Conservation (phyloP, 2,113 vertebrate species). For the Athene cunicularia region DNA sequence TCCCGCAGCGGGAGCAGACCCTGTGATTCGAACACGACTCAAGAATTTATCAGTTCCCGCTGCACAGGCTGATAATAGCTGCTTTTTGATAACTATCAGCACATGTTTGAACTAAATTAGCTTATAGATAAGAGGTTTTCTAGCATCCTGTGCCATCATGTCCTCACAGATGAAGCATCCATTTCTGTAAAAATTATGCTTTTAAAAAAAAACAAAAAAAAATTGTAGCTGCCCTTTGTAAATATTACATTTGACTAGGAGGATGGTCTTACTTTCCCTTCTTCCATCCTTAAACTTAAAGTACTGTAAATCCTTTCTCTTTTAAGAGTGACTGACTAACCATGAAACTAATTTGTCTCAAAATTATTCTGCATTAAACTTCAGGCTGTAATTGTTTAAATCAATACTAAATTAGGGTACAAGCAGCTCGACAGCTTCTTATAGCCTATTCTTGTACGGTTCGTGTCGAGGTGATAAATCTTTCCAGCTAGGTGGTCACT, state of each 20-base stretch:
- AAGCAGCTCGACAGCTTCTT: neutral
- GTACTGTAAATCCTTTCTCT: neutral
- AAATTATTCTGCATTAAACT: conserved; percentile 16
- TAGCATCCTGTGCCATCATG: neutral
- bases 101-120: neutral
- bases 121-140: neutral
- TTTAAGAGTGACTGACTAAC: neutral
- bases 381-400: conserved; percentile 31
- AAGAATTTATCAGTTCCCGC: neutral
- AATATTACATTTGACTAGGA: neutral
- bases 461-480: neutral
- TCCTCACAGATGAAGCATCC: neutral
- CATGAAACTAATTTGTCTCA: neutral
- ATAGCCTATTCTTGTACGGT: neutral
- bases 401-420: conserved; percentile 32
- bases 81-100: neutral
- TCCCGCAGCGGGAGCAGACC: fast-evolving
- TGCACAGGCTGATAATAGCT: neutral
- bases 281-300: neutral
- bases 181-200: neutral
- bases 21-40: neutral
- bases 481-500: neutral
- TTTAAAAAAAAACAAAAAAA: neutral
- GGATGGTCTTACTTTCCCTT: neutral
- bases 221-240: neutral